Conservation (phyloP, 2,888 invertebrate genomes). For the Lucinisca nassula region DNA sequence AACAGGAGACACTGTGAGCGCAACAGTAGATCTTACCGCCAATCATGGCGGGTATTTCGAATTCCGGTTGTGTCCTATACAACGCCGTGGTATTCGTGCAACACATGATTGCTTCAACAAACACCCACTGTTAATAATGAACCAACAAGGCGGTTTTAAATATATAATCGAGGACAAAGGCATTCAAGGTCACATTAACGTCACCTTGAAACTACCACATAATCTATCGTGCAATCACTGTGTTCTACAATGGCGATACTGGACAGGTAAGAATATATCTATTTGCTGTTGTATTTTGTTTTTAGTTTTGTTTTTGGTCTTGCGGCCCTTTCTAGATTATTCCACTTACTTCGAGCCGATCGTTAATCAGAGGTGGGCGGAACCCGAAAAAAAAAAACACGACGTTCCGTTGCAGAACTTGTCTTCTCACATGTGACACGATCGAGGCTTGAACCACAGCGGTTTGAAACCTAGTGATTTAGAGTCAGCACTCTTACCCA, state of each 20-base stretch:
- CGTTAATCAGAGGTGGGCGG: too few species aligned
- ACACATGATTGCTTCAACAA: conserved; percentile 70
- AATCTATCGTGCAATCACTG: conserved; percentile 75
- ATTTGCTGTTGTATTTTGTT: too few species aligned
- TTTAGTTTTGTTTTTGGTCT: too few species aligned
- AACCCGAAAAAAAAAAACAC: too few species aligned
- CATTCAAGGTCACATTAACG: conserved; percentile 42
- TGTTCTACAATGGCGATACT: conserved; percentile 80
- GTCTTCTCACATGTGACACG: too few species aligned
- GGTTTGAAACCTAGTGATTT: too few species aligned
- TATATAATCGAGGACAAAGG: not conserved
- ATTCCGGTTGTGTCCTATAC: conserved; percentile 82
- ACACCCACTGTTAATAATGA: conserved; percentile 40
- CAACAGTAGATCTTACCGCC: conserved; percentile 81
- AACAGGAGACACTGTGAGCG: conserved; percentile 77
- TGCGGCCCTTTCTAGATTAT: too few species aligned
- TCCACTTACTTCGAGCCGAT: too few species aligned
- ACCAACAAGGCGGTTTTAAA: not conserved
- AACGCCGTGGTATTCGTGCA: conserved; percentile 41
- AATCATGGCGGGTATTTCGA: conserved; percentile 85
- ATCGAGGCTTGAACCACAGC: too few species aligned
- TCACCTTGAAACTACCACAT: conserved; percentile 69
- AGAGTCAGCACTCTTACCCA: too few species aligned
- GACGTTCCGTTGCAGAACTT: too few species aligned
- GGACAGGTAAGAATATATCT: conserved; percentile 69